Conservation (phyloP, 2,888 invertebrate genomes). For the Priocnemis perturbator region DNA sequence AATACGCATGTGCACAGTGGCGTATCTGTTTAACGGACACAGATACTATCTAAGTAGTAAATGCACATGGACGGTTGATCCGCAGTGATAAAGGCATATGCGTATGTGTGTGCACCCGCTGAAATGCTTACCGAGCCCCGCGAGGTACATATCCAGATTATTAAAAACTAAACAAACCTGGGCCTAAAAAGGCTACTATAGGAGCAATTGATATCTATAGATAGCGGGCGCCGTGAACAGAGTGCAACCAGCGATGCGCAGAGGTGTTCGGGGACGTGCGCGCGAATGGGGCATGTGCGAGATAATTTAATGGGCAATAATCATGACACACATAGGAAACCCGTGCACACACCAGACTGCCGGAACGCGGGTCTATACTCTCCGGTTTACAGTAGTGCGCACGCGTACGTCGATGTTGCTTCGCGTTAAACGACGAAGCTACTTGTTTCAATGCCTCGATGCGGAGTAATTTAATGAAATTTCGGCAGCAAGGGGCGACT, state of each 20-base stretch:
- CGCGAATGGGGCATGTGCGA: constrained; percentile 41
- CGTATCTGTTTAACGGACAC: too few relatives aligned
- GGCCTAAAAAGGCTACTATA: too few relatives aligned
- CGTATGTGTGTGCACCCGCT: constrained; percentile 15
- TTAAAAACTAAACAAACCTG: too few relatives aligned
- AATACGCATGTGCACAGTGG: constrained; percentile 8
- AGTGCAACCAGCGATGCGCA: not conserved
- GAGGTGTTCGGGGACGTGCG: constrained; percentile 4
- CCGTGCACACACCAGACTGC: constrained; percentile 40
- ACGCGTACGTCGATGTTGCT: constrained; percentile 42
- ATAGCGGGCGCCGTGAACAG: not conserved
- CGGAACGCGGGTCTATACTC: constrained; percentile 60
- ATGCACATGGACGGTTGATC: not conserved
- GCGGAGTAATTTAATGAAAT: too few relatives aligned
- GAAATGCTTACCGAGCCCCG: constrained; percentile 42
- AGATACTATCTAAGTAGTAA: not conserved
- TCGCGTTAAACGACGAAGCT: not conserved
- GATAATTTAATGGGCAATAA: constrained; percentile 62
- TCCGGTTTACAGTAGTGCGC: constrained; percentile 34
- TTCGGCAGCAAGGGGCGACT: too few relatives aligned
- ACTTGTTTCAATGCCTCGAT: not conserved
- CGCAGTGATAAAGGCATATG: too few relatives aligned
- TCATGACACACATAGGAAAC: constrained; percentile 27
- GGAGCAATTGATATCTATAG: too few relatives aligned
- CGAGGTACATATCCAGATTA: constrained; percentile 5